Base-by-base conservation (phyloP, 2,113 vertebrate species). In the Bombycilla garrulus region DNA sequence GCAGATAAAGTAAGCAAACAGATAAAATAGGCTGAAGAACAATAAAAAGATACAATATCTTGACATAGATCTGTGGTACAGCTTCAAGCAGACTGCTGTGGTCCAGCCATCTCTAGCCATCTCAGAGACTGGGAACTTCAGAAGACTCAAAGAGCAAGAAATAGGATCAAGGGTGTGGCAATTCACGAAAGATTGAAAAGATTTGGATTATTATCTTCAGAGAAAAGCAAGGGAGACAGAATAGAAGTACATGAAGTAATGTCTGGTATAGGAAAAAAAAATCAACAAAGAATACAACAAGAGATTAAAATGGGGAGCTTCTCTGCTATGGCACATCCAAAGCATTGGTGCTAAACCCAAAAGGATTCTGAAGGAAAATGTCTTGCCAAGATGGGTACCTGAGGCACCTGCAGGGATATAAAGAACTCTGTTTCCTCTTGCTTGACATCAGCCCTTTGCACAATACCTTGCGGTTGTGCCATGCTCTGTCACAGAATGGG, bases 181-280 rank as follows among this genome's bases (percentile, higher is more conserved):
- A 56, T 73, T 95, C 70, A 76, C 2, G 2, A 45, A 73, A 90
- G 79, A 96, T 15, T 36, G 56, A 73, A 81, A 86, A 90, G 12
- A 84, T 57, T 12, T 3, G 71, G 79, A 86, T 87, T 77, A 69
- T 88, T 91, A 94, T 82, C 91, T 95, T 91, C 90, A 96, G 93
- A 95, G 93, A 57, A 86, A 77, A 92, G 48, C 24, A 66, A 67
- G 11, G 7, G 44, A 90, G 67, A 44, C 35, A 70, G 51, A 91
- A 62, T 64, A 62, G 83, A 92, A 74, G 51, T 40, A 74, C 19
- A 10, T 95, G 60, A 86, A 91, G 82, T 90, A 82, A 88, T 17
- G 71, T 90, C 93, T 97, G 51, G 40, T 86, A 71, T 11, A 47
- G 15, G 2, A 36, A 33, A 29, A 12, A 51, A 51, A 47, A 53